Evolutionary conservation across 2,797 vertebrate species (phyloP).

Genomic region (Argentina silus): DNA sequence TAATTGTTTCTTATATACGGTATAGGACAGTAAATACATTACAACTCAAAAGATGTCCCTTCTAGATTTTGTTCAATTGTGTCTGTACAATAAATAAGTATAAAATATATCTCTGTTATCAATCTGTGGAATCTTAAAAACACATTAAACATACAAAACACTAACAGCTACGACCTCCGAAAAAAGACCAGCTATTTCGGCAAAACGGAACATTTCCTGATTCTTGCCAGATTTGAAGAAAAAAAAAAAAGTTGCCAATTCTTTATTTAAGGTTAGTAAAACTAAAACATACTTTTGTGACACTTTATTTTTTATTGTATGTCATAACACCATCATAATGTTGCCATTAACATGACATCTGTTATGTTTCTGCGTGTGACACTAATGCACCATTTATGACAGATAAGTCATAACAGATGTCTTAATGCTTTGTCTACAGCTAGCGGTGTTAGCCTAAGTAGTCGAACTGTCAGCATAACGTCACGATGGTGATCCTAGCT

Average conservation of each 20-base stretch:
- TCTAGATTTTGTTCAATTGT: slow-evolving; percentile 74
- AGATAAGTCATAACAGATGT: too few relatives aligned
- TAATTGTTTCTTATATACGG: slow-evolving; percentile 68
- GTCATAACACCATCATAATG: too few relatives aligned
- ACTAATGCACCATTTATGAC: too few relatives aligned
- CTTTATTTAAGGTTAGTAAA: neutral
- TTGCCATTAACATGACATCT: too few relatives aligned
- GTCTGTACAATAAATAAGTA: slow-evolving; percentile 97
- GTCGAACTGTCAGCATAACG: too few relatives aligned
- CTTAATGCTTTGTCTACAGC: too few relatives aligned
- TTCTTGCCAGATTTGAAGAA: slow-evolving; percentile 52
- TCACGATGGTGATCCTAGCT: too few relatives aligned
- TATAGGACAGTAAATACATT: slow-evolving; percentile 70
- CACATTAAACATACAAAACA: slow-evolving; percentile 86
- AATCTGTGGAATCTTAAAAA: slow-evolving; percentile 83
- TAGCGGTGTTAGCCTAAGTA: too few relatives aligned
- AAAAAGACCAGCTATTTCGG: slow-evolving; percentile 97
- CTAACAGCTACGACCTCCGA: slow-evolving; percentile 82
- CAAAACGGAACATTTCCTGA: slow-evolving; percentile 68
- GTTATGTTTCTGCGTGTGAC: too few relatives aligned
- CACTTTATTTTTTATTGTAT: too few relatives aligned
- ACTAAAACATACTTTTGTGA: neutral
- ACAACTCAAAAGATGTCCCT: slow-evolving; percentile 78
- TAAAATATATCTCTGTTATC: slow-evolving; percentile 92
- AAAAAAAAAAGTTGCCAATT: slow-evolving; percentile 20